Base-by-base conservation (phyloP, 2,797 vertebrate species). In the Chelon auratus region DNA sequence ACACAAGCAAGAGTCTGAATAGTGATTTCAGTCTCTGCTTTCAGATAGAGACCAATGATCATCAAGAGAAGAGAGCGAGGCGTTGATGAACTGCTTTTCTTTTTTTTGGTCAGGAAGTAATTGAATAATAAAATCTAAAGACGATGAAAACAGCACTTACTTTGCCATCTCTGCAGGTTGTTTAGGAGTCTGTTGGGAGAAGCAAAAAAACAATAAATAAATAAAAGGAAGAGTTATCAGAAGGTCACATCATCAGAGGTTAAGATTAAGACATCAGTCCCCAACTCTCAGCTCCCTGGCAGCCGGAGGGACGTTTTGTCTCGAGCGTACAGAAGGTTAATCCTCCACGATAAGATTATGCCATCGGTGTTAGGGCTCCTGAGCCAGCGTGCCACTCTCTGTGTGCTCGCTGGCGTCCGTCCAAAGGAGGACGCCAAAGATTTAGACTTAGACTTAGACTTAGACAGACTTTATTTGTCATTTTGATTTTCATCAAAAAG, bases 131-230 rank as follows among this genome's bases (percentile, higher is more conserved):
- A 26, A 26, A 26, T 33, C 30, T 33, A 33, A 7, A 33, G 30
- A 33, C 2, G 1, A 6, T 33, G 30, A 33, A 14, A 43, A 65
- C 4, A 51, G 30, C 6, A 89, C 93, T 93, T 83, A 94, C 93
- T 92, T 93, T 80, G 92, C 72, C 93, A 94, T 94, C 45, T 87
- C 68, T 77, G 42, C 39, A 56, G 5, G 60, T 52, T 79, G 4
- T 66, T 56, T 11, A 0, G 30, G 26, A 13, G 37, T 78, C 90
- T 93, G 80, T 61, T 57, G 39, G 63, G 54, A 53, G 33, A 9
- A 70, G 71, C 18, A 70, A n/a, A 67, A 42, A 71, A 1, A 18
- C 6, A 26, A 24, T 24, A 26, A 26, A 26, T 26, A 26, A 26
- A 26, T 17, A n/a, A 9, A 33, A 39, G 5, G 51, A 26, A 4